Conservation (phyloP, 2,113 vertebrate species). For the Paedocypris sp. region DNA sequence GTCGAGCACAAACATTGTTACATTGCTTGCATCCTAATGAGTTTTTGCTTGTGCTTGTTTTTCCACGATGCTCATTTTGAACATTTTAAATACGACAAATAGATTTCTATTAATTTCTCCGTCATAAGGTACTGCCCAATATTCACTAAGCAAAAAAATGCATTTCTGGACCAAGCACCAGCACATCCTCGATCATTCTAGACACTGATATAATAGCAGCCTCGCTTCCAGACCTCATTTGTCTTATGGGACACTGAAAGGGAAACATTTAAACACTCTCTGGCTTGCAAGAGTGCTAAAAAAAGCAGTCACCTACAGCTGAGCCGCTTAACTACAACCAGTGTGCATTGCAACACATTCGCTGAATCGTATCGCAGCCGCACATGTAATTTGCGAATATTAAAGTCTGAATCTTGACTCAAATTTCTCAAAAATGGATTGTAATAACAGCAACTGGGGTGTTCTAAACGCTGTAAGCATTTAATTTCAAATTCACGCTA, state of each 20-base stretch:
- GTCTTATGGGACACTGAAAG: conserved; percentile 31
- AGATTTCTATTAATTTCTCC: neutral
- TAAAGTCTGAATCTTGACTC: too few relatives aligned
- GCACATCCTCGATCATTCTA: conserved; percentile 9
- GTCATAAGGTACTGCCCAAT: neutral
- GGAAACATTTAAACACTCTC: conserved; percentile 28
- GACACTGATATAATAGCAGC: conserved; percentile 19
- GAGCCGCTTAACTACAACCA: conserved; percentile 10
- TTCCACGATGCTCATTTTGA: too few relatives aligned
- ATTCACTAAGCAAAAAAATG: neutral
- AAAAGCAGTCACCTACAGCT: conserved; percentile 30
- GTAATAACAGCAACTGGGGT: too few relatives aligned
- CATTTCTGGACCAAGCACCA: conserved; percentile 3
- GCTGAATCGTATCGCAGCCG: neutral
- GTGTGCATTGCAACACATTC: neutral
- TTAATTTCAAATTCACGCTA: neutral
- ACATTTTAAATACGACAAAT: too few relatives aligned
- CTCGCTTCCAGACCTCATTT: conserved; percentile 24
- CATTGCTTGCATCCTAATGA: too few relatives aligned
- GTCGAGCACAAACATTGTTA: too few relatives aligned
- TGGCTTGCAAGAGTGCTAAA: conserved; percentile 27
- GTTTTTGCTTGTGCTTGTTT: too few relatives aligned
- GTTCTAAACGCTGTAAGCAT: neutral
- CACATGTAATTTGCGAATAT: neutral
- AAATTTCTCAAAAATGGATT: too few relatives aligned